These are phyloP conservation scores for Alethe diademata DNA, from an alignment of 2,113 vertebrate genomes.

Conservation along the genomic window DNA sequence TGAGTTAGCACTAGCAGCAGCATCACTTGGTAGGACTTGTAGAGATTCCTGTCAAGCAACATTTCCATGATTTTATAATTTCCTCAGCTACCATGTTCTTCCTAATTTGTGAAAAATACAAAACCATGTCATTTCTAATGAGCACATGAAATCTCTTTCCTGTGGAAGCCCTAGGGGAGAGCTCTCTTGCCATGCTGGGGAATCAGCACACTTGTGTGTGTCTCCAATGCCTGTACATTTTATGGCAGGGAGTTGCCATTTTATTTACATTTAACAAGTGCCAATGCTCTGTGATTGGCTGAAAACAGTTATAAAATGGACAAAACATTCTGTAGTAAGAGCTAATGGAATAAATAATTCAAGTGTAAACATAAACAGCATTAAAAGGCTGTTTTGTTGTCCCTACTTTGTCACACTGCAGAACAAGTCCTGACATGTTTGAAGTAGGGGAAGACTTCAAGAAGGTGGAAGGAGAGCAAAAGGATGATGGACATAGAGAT, in stretches of 20 bases:
- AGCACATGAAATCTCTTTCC: neutral
- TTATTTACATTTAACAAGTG: neutral
- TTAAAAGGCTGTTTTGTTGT: neutral
- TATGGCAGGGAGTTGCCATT: neutral
- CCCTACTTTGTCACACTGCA: neutral
- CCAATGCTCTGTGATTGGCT: accelerated
- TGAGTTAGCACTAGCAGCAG: neutral
- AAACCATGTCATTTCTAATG: neutral
- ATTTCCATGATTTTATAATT: neutral
- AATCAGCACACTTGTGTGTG: neutral
- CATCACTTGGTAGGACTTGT: neutral
- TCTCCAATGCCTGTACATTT: neutral
- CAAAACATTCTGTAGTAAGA: neutral
- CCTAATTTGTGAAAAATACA: neutral
- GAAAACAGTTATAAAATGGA: neutral
- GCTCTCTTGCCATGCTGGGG: neutral
- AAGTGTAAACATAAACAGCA: neutral
- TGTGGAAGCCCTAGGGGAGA: neutral
- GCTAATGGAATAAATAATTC: neutral
- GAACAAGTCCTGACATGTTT: neutral
- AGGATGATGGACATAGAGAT: neutral
- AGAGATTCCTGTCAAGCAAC: neutral
- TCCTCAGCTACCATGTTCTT: neutral
- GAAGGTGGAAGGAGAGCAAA: neutral
- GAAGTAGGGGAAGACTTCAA: neutral